Conservation (phyloP, 2,888 invertebrate genomes). For the Epiblema foenella region DNA sequence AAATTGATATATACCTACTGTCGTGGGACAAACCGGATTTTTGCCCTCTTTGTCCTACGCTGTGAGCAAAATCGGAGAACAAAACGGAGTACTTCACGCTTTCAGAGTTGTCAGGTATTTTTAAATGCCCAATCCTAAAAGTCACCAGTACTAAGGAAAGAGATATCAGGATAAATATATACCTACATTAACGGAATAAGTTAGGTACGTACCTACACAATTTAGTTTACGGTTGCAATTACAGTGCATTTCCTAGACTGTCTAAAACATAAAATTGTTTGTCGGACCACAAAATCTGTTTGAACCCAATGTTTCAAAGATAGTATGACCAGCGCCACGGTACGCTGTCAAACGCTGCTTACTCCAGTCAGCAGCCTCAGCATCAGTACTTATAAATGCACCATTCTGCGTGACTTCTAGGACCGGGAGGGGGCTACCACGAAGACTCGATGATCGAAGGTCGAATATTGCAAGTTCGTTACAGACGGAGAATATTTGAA, state of each 20-base stretch:
- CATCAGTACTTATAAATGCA: too few relatives aligned
- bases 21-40: too few relatives aligned
- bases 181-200: background rate
- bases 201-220: background rate
- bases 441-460: background rate
- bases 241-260: background rate
- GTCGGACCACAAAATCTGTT: background rate
- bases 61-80: too few relatives aligned
- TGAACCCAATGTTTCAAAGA: too few relatives aligned
- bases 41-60: too few relatives aligned
- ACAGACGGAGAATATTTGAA: background rate
- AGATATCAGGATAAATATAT: too few relatives aligned
- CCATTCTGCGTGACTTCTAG: conserved; percentile 8
- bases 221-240: too few relatives aligned
- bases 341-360: background rate
- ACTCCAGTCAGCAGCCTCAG: background rate
- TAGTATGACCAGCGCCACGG: background rate
- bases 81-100: too few relatives aligned
- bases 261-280: background rate
- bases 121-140: conserved; percentile 21
- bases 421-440: background rate
- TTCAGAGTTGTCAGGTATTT: background rate
- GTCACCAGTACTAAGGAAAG: conserved; percentile 8
- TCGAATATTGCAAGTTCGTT: background rate
- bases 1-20: too few relatives aligned